Evolutionary conservation across 1,140 invertebrate genomes (phyloP).

Genomic region (Episyrphus balteatus): DNA sequence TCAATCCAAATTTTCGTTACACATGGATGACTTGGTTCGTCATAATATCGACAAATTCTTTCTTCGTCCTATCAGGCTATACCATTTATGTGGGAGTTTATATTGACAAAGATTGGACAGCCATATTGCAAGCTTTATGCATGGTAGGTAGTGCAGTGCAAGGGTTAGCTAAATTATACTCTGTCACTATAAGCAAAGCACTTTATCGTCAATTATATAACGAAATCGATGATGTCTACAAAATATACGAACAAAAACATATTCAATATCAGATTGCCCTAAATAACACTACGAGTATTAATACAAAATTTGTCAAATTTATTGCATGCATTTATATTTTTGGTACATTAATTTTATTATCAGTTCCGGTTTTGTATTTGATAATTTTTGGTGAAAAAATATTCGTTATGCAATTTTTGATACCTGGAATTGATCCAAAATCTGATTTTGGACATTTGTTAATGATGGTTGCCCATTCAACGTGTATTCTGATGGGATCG

Average conservation of each 20-base stretch:
- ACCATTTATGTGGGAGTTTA: conserved; percentile 18
- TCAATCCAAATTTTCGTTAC: conserved; percentile 15
- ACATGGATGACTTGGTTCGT: conserved; percentile 15
- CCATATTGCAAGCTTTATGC: conserved; percentile 14
- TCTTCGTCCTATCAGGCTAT: conserved; percentile 14
- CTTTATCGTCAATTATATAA: background rate
- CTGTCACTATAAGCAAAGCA: conserved; percentile 1
- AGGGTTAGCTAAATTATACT: conserved; percentile 12
- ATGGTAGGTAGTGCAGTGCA: conserved; percentile 11
- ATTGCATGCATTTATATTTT: background rate
- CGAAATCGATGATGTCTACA: conserved; percentile 3
- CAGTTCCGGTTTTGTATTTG: conserved; percentile 12
- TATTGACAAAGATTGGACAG: conserved; percentile 11
- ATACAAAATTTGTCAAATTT: background rate
- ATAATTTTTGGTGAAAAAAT: conserved; percentile 9
- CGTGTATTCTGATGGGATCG: background rate
- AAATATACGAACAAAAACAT: conserved; percentile 1
- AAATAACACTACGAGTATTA: background rate
- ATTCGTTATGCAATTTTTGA: conserved; percentile 17
- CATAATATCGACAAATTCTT: conserved; percentile 6
- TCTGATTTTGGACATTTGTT: conserved; percentile 14
- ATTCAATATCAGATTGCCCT: background rate
- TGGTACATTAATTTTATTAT: background rate
- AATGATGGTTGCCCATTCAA: conserved; percentile 7
- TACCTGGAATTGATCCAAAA: conserved; percentile 13